Percentiles rank a stretch among this genome's conserved stretches.
These are phyloP conservation scores for Zhengitettix transpicula DNA, from an alignment of 2,888 invertebrate species.

Conservation along the genomic window DNA sequence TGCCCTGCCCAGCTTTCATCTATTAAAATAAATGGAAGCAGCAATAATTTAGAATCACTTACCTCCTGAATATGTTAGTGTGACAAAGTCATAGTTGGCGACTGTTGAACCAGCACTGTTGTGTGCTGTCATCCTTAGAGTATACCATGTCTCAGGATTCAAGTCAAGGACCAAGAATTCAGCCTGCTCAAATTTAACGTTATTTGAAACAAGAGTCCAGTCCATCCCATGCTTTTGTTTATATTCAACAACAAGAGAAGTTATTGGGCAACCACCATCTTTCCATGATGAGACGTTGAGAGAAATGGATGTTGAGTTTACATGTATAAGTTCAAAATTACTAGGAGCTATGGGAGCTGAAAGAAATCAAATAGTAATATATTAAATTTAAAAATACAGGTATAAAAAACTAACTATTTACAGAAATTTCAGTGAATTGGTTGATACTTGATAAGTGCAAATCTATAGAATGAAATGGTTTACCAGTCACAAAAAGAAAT, in stretches of 20 bases:
- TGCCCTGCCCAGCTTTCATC: background rate
- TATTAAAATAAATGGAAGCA: background rate
- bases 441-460: no score
- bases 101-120: constrained; percentile 18
- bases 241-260: constrained; percentile 25
- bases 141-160: constrained; percentile 18
- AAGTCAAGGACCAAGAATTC: constrained; percentile 18
- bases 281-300: constrained; percentile 25
- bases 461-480: no score
- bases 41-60: background rate
- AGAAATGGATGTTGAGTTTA: constrained; percentile 25
- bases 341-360: constrained; percentile 26
- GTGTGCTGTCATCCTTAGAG: constrained; percentile 18
- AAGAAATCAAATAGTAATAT: constrained; percentile 1
- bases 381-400: no score
- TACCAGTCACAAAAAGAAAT: no score
- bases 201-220: constrained; percentile 17
- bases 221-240: constrained; percentile 10
- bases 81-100: constrained; percentile 18
- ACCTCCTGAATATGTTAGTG: constrained; percentile 18
- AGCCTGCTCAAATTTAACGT: constrained; percentile 16
- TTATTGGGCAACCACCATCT: constrained; percentile 25
- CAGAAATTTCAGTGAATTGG: no score
- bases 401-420: no score
- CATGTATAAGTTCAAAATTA: constrained; percentile 22